Conservation (phyloP, 1,140 invertebrate species). For the Orius laevigatus region DNA sequence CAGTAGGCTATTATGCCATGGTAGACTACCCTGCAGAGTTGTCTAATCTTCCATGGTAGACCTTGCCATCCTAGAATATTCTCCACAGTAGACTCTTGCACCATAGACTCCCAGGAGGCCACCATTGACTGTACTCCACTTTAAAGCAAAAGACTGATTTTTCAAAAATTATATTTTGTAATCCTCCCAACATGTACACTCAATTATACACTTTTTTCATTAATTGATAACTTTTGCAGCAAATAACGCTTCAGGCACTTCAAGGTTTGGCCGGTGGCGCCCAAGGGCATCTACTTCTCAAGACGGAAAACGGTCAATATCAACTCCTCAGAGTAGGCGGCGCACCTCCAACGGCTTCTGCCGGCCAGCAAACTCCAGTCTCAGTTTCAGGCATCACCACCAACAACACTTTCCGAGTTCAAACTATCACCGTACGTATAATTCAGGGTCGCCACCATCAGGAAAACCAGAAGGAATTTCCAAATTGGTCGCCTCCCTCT, state of each 20-base stretch:
- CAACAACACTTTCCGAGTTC: constrained; percentile 35
- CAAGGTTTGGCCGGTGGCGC: constrained; percentile 66
- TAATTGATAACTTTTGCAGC: constrained; percentile 43
- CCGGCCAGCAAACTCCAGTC: constrained; percentile 24
- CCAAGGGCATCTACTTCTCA: constrained; percentile 72
- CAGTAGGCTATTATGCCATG: too few species aligned
- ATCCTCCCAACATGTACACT: too few species aligned
- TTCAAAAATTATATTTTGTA: too few species aligned
- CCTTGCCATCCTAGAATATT: too few species aligned
- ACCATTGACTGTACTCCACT: too few species aligned
- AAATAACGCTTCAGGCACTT: constrained; percentile 65
- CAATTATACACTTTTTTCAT: constrained; percentile 21
- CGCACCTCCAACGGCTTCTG: constrained; percentile 33
- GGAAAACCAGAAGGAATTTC: background rate
- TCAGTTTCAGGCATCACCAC: constrained; percentile 39
- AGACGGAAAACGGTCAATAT: constrained; percentile 89
- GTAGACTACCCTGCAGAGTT: too few species aligned
- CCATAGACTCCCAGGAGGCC: too few species aligned
- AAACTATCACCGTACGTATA: constrained; percentile 34
- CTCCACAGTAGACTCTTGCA: too few species aligned
- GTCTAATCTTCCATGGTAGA: too few species aligned
- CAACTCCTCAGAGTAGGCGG: constrained; percentile 76
- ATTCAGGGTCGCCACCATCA: too few species aligned
- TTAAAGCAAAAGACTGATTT: too few species aligned
- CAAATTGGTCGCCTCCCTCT: background rate